Conservation (phyloP, 2,113 vertebrate genomes). For the Taurulus bubalis region DNA sequence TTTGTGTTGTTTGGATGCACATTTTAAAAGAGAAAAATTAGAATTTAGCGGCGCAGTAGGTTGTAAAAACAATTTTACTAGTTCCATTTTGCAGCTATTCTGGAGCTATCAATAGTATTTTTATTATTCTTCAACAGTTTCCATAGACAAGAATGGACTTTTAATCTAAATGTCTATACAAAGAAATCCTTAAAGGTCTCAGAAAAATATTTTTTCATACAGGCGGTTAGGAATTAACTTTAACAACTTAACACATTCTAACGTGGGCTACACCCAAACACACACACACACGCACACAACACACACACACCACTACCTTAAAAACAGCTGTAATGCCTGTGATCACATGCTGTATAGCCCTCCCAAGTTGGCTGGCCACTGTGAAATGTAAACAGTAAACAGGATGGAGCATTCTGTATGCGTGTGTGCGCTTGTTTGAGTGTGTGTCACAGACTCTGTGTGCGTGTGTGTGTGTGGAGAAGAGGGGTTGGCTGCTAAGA, state of each 20-base stretch:
- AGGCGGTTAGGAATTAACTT: not conserved
- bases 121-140: not conserved
- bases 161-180: not conserved
- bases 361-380: conserved; percentile 71
- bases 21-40: not conserved
- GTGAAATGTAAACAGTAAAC: conserved; percentile 82
- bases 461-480: conserved; percentile 34
- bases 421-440: conserved; percentile 53
- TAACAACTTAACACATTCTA: not conserved
- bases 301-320: conserved; percentile 39
- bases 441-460: not conserved
- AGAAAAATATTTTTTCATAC: not conserved
- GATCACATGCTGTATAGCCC: conserved; percentile 65
- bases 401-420: conserved; percentile 72
- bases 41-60: not conserved
- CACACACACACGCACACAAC: not conserved
- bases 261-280: not conserved
- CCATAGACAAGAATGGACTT: no score
- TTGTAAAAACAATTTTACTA: not conserved
- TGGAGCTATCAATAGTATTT: not conserved
- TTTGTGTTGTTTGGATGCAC: not conserved
- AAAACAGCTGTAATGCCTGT: conserved; percentile 67
- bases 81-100: not conserved
- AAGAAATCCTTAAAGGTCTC: not conserved
- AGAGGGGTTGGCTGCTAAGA: conserved; percentile 23